Base-by-base conservation (phyloP, 2,113 vertebrate species). In the Sceloporus tristichus region DNA sequence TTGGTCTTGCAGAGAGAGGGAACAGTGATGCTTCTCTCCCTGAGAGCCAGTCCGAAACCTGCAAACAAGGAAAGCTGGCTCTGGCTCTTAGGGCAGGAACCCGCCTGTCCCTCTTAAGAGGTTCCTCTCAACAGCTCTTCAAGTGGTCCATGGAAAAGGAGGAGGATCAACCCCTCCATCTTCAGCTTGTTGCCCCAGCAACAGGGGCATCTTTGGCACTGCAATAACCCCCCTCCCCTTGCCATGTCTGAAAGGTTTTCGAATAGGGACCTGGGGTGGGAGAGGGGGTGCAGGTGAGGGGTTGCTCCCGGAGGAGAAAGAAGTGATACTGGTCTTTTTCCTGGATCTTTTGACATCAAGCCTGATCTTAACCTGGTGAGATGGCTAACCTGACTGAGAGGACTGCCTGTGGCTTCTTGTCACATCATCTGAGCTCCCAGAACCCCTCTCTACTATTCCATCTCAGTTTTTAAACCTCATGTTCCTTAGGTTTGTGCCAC, bases 151-250 rank as follows among this genome's bases (percentile, higher is more conserved):
- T 89, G 92, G 90, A 91, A 93, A 89, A 87, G 91, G 92, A 48
- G 80, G 80, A 94, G 80, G 92, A 71, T 94, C 38, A 91, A 0
- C 92, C 85, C 89, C 84, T 86, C 84, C 62, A 1, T 85, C 88
- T 87, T 42, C 87, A n/a, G 88, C 87, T 90, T 92, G 94, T 95
- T 95, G 93, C 94, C 94, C 86, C 93, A 94, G 95, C 94, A 96
- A 95, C 92, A 48, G 90, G 93, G 92, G 74, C 73, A 74, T 90
- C 90, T 86, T 62, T 62, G 90, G 80, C 86, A 38, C 82, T 90
- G 83, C 75, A 85, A 91, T 34, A 66, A 87, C 79, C 80, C 84
- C 87, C 90, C 85, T 68, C n/a, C 48, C 21, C 21, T 73, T 42
- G 48, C n/a, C 23, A 54, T 54, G 62, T 27, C 53, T 13, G 25